These are phyloP conservation scores for Aricia artaxerxes DNA, from an alignment of 2,888 invertebrate species.

Conservation along the genomic window DNA sequence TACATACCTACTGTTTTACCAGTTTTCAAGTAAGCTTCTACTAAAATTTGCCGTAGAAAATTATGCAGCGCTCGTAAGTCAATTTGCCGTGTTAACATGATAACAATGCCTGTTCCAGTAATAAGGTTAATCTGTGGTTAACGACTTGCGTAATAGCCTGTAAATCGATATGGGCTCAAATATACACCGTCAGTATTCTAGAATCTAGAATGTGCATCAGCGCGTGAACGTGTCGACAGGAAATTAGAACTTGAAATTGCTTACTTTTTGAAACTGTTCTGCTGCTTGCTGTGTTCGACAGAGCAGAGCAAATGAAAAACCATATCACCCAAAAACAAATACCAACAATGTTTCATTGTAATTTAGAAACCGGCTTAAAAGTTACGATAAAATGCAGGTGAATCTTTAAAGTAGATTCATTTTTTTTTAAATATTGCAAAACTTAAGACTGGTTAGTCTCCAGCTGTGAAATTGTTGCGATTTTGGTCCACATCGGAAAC, in stretches of 20 bases:
- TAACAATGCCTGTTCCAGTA: conserved; percentile 13
- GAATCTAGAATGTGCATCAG: conserved; percentile 8
- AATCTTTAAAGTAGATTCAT: neutral
- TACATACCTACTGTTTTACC: neutral
- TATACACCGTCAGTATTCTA: conserved; percentile 19
- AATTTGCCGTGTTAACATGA: conserved; percentile 1
- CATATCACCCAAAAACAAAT: neutral
- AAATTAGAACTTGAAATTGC: neutral
- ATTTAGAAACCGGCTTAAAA: neutral
- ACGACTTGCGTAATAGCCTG: conserved; percentile 26
- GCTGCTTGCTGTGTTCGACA: neutral
- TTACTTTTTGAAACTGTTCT: neutral
- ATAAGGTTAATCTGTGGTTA: conserved; percentile 29
- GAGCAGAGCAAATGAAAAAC: neutral
- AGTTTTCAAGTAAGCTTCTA: neutral
- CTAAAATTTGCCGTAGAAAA: neutral
- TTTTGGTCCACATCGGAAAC: neutral
- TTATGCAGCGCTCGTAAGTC: neutral
- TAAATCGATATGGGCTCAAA: conserved; percentile 23
- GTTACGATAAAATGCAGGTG: neutral
- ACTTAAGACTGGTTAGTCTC: neutral
- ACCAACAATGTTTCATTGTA: neutral
- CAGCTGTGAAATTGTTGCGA: neutral
- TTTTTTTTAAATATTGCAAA: neutral
- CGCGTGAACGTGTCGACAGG: neutral